Evolutionary conservation across 1,140 invertebrate species (phyloP).

Genomic region (Drosophila asahinai): DNA sequence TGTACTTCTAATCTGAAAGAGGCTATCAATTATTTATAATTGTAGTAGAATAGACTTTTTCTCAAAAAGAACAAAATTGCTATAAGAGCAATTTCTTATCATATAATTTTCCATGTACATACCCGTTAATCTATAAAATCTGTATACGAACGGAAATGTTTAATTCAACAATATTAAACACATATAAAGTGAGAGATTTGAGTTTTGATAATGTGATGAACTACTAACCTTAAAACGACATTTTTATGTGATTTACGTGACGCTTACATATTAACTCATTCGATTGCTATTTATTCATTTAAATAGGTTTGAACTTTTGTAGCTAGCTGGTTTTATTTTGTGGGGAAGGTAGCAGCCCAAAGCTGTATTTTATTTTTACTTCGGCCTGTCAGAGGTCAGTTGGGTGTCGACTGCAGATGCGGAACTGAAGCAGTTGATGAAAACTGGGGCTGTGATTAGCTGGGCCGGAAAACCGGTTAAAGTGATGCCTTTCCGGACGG

Average conservation of each 20-base stretch:
- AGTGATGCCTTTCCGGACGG: constrained; percentile 33
- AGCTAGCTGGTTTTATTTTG: neutral
- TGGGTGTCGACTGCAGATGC: constrained; percentile 33
- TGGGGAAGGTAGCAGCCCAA: neutral
- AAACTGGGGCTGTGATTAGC: constrained; percentile 41
- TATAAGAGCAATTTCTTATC: constrained; percentile 4
- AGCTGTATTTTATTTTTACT: neutral
- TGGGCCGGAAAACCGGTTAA: constrained; percentile 65
- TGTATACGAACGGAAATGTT: constrained; percentile 5
- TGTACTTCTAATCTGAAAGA: neutral
- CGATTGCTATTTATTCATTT: neutral
- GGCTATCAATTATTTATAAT: neutral
- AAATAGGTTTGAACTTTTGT: neutral
- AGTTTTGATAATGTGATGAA: constrained; percentile 14
- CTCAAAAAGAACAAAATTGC: neutral
- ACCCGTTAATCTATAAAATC: constrained; percentile 16
- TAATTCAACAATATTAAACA: constrained; percentile 6
- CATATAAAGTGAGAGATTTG: constrained; percentile 9
- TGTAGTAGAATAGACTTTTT: neutral
- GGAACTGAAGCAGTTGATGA: constrained; percentile 39
- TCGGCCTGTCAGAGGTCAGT: constrained; percentile 32
- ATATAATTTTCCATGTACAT: neutral
- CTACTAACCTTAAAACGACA: constrained; percentile 19
- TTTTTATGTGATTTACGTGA: constrained; percentile 13
- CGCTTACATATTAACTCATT: neutral